phyloP scores from a whole-genome alignment of 1,140 invertebrate species.

The Euura lappo region DNA sequence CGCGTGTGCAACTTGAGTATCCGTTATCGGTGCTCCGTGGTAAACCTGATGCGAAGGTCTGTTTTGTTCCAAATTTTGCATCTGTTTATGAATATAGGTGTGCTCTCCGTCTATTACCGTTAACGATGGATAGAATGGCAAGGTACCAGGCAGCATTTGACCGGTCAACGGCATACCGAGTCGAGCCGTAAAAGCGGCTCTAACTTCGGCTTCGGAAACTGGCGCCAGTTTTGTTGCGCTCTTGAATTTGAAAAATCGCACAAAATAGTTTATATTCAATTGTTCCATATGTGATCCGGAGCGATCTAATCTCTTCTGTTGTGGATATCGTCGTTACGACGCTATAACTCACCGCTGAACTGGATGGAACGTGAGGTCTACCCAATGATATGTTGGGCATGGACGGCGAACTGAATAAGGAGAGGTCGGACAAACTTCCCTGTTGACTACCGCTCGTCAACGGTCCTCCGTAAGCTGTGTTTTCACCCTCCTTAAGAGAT shows the following conservation, averaged over 20 bases:
- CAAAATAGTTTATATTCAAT: slow-evolving; percentile 13
- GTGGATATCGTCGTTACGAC: too few relatives aligned
- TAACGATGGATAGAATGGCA: slow-evolving; percentile 78
- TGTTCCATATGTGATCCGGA: slow-evolving; percentile 12
- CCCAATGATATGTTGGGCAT: slow-evolving; percentile 96
- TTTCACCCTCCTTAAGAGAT: slow-evolving; percentile 61
- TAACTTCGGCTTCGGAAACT: slow-evolving; percentile 80
- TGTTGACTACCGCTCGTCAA: slow-evolving; percentile 62
- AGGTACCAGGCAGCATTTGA: slow-evolving; percentile 73
- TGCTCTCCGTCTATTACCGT: slow-evolving; percentile 66
- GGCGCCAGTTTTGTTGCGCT: slow-evolving; percentile 64
- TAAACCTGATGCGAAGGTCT: slow-evolving; percentile 45
- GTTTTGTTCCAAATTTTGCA: slow-evolving; percentile 66
- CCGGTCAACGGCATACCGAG: slow-evolving; percentile 76
- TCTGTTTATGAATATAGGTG: slow-evolving; percentile 66
- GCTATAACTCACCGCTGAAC: slow-evolving; percentile 51
- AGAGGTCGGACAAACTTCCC: slow-evolving; percentile 68
- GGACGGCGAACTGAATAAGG: slow-evolving; percentile 91
- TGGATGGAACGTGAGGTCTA: slow-evolving; percentile 71
- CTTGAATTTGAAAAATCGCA: slow-evolving; percentile 32
- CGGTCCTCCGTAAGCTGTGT: slow-evolving; percentile 62
- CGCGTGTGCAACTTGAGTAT: slow-evolving; percentile 74
- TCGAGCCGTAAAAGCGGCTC: slow-evolving; percentile 74
- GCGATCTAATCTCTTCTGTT: neutral
- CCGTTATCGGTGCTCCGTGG: slow-evolving; percentile 63